phyloP scores from a whole-genome alignment of 92 coral and sea anemone species.

The Palythoa grandis region DNA sequence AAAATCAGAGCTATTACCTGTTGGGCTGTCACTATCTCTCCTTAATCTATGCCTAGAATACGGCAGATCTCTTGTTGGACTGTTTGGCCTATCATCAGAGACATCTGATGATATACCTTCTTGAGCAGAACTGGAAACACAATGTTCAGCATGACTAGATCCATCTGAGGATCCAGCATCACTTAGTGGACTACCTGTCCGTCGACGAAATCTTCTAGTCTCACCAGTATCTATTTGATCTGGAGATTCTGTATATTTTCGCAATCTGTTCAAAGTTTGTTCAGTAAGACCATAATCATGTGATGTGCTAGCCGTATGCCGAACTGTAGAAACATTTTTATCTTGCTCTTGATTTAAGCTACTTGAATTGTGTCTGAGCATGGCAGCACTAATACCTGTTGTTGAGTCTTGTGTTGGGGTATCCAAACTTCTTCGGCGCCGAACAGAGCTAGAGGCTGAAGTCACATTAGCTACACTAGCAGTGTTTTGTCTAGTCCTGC shows the following conservation, averaged over 20 bases:
- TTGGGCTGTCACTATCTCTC: conserved; percentile 17
- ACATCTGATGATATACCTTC: not conserved
- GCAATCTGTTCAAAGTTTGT: conserved; percentile 37
- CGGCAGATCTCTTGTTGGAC: not conserved
- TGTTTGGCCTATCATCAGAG: not conserved
- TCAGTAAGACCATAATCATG: conserved; percentile 10
- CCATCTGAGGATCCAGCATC: conserved; percentile 2
- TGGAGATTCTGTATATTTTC: conserved; percentile 24
- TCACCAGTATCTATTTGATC: conserved; percentile 4
- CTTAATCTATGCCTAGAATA: not conserved
- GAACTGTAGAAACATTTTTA: not conserved
- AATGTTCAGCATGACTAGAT: not conserved
- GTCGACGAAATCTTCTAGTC: not conserved
- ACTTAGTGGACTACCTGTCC: not conserved
- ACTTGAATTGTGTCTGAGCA: not conserved
- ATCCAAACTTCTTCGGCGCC: not conserved
- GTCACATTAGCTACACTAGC: not conserved
- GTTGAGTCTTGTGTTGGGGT: conserved; percentile 5
- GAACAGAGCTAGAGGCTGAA: not conserved
- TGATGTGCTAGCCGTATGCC: not conserved
- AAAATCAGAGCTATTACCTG: not conserved
- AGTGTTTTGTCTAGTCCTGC: conserved; percentile 1
- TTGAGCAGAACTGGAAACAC: not conserved
- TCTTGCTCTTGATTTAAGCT: conserved; percentile 23
- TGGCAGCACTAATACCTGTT: conserved; percentile 1